A percentile compares a stretch with the other conserved stretches of the same genome.
These are phyloP conservation scores for Vanessa atalanta DNA, from an alignment of 1,140 invertebrate species.

Conservation along the genomic window DNA sequence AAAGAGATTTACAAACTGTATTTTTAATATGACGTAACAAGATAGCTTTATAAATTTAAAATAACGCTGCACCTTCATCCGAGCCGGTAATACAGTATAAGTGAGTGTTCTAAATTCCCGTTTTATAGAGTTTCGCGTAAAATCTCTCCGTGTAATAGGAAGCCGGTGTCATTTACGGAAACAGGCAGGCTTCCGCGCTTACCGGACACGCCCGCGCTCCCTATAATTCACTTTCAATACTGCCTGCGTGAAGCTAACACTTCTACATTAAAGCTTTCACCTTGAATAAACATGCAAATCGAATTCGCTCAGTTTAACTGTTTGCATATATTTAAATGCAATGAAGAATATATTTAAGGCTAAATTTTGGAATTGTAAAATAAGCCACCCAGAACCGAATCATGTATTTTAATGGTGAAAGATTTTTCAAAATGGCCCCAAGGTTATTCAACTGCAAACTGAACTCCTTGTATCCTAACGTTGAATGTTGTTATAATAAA, in stretches of 20 bases:
- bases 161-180: conserved; percentile 34
- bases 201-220: conserved; percentile 31
- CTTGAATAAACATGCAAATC: neutral
- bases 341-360: too few relatives aligned
- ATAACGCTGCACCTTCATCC: neutral
- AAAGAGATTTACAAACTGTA: neutral
- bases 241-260: neutral
- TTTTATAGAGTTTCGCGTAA: conserved; percentile 21
- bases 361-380: too few relatives aligned
- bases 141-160: conserved; percentile 19
- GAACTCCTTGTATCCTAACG: too few relatives aligned
- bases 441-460: too few relatives aligned
- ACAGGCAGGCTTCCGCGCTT: conserved; percentile 23
- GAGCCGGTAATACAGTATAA: conserved; percentile 6
- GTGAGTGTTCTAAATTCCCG: conserved; percentile 5
- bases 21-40: neutral
- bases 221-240: conserved; percentile 38
- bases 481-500: too few relatives aligned
- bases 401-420: too few relatives aligned
- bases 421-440: too few relatives aligned
- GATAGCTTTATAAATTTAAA: neutral
- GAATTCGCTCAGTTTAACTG: neutral
- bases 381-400: too few relatives aligned
- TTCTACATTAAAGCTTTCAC: conserved; percentile 4
- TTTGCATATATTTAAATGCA: neutral